Conservation (phyloP, 2,797 vertebrate genomes). For the Erethizon dorsatum region DNA sequence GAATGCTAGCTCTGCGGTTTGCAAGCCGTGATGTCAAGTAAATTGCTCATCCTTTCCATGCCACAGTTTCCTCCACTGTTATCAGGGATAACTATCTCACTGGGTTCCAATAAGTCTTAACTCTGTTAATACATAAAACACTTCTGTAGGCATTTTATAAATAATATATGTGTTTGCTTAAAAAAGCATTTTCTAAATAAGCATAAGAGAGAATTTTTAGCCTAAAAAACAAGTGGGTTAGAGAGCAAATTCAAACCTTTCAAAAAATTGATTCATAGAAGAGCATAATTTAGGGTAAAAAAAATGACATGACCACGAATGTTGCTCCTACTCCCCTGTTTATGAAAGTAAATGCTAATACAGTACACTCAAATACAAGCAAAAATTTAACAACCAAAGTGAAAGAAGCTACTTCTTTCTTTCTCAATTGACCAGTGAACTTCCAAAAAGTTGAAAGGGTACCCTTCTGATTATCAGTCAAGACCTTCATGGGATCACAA, state of each 20-base stretch:
- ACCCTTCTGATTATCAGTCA: neutral
- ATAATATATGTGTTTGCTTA: neutral
- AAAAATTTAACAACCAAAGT: neutral
- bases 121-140: conserved; percentile 1
- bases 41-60: neutral
- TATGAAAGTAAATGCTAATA: neutral
- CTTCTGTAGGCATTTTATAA: conserved; percentile 12
- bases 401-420: neutral
- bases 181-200: conserved; percentile 3
- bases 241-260: conserved; percentile 22
- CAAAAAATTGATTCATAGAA: conserved; percentile 12
- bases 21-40: neutral
- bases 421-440: neutral
- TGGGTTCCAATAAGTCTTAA: neutral
- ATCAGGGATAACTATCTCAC: neutral
- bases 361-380: neutral
- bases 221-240: conserved; percentile 1
- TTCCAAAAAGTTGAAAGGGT: neutral
- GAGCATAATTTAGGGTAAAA: neutral
- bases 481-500: neutral
- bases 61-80: neutral
- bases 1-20: neutral
- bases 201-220: neutral
- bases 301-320: neutral
- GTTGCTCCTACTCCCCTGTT: neutral